Evolutionary conservation across 2,113 vertebrate species (phyloP), one percentile per base, ranked within the genome.

Genomic region (Clinocottus analis): DNA sequence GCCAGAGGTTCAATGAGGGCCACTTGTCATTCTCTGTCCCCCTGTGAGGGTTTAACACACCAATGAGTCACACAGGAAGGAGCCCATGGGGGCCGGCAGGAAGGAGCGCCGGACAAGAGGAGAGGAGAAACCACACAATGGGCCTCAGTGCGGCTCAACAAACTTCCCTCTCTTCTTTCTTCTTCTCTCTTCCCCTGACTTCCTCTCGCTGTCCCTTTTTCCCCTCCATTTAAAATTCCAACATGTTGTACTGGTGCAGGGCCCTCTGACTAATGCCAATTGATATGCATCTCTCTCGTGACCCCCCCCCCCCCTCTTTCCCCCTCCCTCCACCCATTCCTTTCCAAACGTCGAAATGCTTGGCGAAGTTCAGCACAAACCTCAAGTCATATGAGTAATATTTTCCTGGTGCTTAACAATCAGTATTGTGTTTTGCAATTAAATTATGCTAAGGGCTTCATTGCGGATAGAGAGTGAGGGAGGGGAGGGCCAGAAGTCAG

Each of bases 21-120:
- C 89, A 85, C 90, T 86, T 87, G 84, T 87, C 82, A 82, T 88
- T 84, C 72, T 75, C 70, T 49, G 60, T 67, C 78, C 70, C 29
- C 29, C 29, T 31, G 76, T 19, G 53, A 63, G 78, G 80, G 63
- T 72, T 88, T 72, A 81, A 82, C 72, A 85, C 66, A 55, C 33
- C 80, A 73, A 77, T 79, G 87, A 89, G 65, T 80, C 88, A 87
- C 83, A 90, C 89, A 92, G 90, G 89, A 93, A 87, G 73, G 77
- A 85, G 81, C 80, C 80, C 83, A 84, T 23, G 17, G 75, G 72
- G 85, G 19, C 63, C 1, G 67, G 77, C 85, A 87, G 89, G 85
- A 89, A 85, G 81, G 75, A 85, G 87, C 27, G 58, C 45, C 73
- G 78, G 75, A 89, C 78, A 62, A 56, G 86, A 85, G 75, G 86